Evolutionary conservation across 2,797 vertebrate genomes (phyloP), one percentile per base, ranked within the genome.

Genomic region (Leptoclinus maculatus): DNA sequence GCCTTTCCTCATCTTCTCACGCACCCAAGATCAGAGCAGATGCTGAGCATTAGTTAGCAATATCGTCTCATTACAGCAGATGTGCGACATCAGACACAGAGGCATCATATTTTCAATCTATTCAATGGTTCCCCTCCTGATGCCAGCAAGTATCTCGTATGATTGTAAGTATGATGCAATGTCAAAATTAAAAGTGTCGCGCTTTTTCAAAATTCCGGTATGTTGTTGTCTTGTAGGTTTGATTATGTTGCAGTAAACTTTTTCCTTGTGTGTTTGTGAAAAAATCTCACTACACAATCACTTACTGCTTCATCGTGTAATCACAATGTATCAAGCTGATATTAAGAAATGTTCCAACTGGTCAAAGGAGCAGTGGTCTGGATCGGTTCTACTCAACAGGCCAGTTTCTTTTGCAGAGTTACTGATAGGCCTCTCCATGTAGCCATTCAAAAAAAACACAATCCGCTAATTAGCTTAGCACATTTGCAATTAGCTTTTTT

Each of bases 11-110:
- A 64, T 76, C 51, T 54, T 82, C 80, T 84, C 47, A 76, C 7
- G 21, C 47, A 23, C n/a, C n/a, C 4, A 10, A 54, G 25, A 69
- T 82, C 76, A 64, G 56, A 74, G 74, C 66, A 69, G 70, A 82
- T 27, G 27, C 67, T 66, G 53, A 80, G 49, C 56, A 73, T 88
- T 71, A 71, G 63, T 80, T 56, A 34, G 54, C 56, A 65, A 74
- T 82, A 82, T 74, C 21, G 29, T 62, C 47, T 76, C 3, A 4
- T 84, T 63, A 47, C 60, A 76, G 57, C 54, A 79, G 43, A 66
- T 56, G 41, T 43, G 21, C 41, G 36, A 14, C 59, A 77, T 63
- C 69, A 58, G 36, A 72, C 23, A 66, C 11, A 32, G 27, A 79
- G 13, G 45, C 63, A 38, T 67, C 51, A 25, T 66, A 64, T 68